Percentiles rank a stretch among this genome's conserved stretches.
These are phyloP conservation scores for Chionoecetes opilio DNA, from an alignment of 1,140 invertebrate genomes.

Conservation along the genomic window DNA sequence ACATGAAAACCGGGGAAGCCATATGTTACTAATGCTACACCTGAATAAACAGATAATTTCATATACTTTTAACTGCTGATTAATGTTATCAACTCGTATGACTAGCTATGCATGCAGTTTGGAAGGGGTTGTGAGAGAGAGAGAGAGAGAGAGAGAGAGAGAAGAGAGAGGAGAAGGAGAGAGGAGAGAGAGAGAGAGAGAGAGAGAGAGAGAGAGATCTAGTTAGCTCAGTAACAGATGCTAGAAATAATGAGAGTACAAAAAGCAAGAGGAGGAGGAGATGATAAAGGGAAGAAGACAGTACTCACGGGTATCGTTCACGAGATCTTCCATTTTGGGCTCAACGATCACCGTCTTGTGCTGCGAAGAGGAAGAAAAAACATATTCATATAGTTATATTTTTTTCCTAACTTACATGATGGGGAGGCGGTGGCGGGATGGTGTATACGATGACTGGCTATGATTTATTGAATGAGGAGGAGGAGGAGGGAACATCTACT, in stretches of 20 bases:
- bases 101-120: background rate
- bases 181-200: background rate
- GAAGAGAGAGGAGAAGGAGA: background rate
- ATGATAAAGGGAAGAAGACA: background rate
- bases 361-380: constrained; percentile 43
- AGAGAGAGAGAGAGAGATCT: background rate
- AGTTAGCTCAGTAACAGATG: no score
- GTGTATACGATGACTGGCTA: no score
- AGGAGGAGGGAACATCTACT: no score
- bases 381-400: background rate
- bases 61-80: background rate
- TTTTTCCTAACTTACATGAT: no score
- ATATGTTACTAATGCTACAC: no score
- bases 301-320: constrained; percentile 66
- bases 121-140: background rate
- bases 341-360: constrained; percentile 69
- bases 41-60: no score
- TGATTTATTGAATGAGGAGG: background rate
- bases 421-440: no score
- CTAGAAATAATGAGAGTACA: background rate
- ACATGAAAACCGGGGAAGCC: no score
- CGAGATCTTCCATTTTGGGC: constrained; percentile 34
- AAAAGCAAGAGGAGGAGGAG: background rate
- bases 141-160: constrained; percentile 21
- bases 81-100: background rate